Evolutionary conservation across 1,140 invertebrate species (phyloP), one percentile per base, ranked within the genome.

Genomic region (Dinoponera quadriceps): DNA sequence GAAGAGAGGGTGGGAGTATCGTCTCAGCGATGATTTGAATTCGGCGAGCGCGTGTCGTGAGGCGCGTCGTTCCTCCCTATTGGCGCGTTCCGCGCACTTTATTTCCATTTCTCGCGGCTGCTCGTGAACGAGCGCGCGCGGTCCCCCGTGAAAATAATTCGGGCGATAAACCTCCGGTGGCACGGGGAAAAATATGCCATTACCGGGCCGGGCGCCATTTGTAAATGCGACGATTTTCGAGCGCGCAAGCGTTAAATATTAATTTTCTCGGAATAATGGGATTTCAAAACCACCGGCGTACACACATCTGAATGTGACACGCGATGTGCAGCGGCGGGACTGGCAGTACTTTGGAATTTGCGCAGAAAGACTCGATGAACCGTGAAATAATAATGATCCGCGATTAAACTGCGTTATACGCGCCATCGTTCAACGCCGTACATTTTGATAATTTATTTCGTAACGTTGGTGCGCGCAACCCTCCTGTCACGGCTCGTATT

Each of bases 381-480:
- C 82, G 73, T 83, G 51, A 63, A 75, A 83, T 78, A 83, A 83
- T 78, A 78, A 83, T 78, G 82, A 83, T 83, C 60, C 82, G 62
- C 82, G 82, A 83, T 83, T 83, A 83, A 82, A 83, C 73, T 77
- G 73, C 82, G 73, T 83, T 83, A 78, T 83, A 59, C 33, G 62
- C 82, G 73, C 82, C 57, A 78, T 83, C 82, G 73, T 83, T 80
- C 75, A 80, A 51, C 75, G 75, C 75, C 65, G 75, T 80, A 29
- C 71, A 59, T 82, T 82, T 82, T 75, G 72, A 82, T 82, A 82
- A 82, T 82, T 82, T 82, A 82, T 82, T 82, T 82, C 71, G 60
- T 72, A 82, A 65, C 72, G 73, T 78, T 55, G 29, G 20, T 55
- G 73, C 72, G 27, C 59, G 25, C 60, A n/a, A 48, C 81, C 60